Evolutionary conservation across 1,140 invertebrate species (phyloP).

Genomic region (Lineus longissimus): DNA sequence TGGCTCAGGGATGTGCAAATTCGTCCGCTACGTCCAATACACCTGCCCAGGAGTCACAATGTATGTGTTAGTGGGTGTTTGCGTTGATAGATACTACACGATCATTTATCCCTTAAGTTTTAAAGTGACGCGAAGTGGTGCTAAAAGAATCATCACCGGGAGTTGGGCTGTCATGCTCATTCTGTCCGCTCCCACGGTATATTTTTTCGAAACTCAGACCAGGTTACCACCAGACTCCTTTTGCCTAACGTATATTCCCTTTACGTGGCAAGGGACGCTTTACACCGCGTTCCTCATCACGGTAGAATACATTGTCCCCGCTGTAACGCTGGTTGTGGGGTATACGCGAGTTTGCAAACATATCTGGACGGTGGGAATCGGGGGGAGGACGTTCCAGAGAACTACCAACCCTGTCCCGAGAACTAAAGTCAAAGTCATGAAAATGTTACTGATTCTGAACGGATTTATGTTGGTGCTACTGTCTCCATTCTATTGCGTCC

Average conservation of each 20-base stretch:
- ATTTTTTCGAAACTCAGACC: constrained; percentile 24
- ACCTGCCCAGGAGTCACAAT: constrained; percentile 20
- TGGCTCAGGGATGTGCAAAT: constrained; percentile 32
- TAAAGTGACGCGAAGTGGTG: constrained; percentile 38
- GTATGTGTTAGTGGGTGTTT: constrained; percentile 32
- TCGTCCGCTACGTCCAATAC: constrained; percentile 33
- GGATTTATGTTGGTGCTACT: constrained; percentile 18
- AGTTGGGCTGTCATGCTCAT: constrained; percentile 24
- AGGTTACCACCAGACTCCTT: background rate
- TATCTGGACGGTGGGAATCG: constrained; percentile 27
- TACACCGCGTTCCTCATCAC: constrained; percentile 25
- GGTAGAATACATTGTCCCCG: constrained; percentile 25
- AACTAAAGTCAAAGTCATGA: constrained; percentile 42
- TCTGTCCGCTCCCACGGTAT: constrained; percentile 14
- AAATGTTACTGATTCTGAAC: constrained; percentile 34
- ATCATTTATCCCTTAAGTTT: constrained; percentile 46
- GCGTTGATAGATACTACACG: constrained; percentile 41
- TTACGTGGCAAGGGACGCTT: constrained; percentile 16
- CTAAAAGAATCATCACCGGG: constrained; percentile 32
- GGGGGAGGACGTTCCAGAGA: constrained; percentile 25
- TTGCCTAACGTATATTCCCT: constrained; percentile 29
- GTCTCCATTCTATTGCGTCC: constrained; percentile 26
- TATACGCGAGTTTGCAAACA: constrained; percentile 28
- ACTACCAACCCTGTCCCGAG: constrained; percentile 37
- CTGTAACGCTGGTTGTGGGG: constrained; percentile 17